A percentile compares a stretch with the other conserved stretches of the same genome.
Conservation (phyloP, 1,140 invertebrate genomes). For the Drosophila ficusphila region DNA sequence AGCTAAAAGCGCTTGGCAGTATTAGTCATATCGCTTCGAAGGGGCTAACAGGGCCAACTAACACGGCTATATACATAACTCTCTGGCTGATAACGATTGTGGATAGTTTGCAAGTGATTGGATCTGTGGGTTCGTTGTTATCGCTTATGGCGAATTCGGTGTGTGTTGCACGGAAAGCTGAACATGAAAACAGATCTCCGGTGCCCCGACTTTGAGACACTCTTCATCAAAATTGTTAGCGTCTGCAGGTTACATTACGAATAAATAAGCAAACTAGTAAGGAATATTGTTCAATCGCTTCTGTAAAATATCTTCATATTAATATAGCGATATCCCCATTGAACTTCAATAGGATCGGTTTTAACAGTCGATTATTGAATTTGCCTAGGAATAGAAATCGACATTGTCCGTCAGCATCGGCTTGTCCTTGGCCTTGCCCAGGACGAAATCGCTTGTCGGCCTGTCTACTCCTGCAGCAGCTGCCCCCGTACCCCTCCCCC, state of each 20-base stretch:
- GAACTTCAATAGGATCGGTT: too few species aligned
- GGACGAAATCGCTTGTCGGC: conserved; percentile 13
- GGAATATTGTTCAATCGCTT: too few species aligned
- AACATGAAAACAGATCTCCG: background rate
- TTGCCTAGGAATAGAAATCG: background rate
- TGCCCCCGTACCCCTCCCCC: conserved; percentile 10
- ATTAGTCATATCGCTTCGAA: conserved; percentile 34
- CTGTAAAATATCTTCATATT: background rate
- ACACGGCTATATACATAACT: conserved; percentile 17
- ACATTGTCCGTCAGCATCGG: conserved; percentile 10
- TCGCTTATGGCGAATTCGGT: conserved; percentile 32
- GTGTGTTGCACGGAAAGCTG: conserved; percentile 3
- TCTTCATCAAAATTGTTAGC: too few species aligned
- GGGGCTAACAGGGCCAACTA: background rate
- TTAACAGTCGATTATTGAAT: background rate
- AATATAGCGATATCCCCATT: background rate
- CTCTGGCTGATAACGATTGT: conserved; percentile 39
- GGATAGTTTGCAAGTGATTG: conserved; percentile 8
- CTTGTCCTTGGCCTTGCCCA: conserved; percentile 52
- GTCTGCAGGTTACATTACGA: too few species aligned
- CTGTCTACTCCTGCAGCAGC: conserved; percentile 6
- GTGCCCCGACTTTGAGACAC: background rate
- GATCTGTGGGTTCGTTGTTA: conserved; percentile 56
- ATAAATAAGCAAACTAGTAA: too few species aligned
- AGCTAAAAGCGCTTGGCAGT: conserved; percentile 17